Base-by-base conservation (phyloP, 2,888 invertebrate species). In the Dasysyrphus tricinctus region DNA sequence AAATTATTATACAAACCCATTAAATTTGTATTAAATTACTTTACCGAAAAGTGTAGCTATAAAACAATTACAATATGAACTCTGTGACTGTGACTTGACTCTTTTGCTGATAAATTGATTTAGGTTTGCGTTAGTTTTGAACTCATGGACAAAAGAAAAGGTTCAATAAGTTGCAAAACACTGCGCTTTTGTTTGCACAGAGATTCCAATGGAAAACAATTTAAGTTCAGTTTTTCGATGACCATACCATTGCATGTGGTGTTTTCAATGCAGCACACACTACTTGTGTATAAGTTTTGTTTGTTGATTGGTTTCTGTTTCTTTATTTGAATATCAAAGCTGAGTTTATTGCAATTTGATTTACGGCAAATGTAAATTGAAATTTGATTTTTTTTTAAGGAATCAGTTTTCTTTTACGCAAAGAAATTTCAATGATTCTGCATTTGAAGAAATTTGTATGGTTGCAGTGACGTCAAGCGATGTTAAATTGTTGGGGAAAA, bases 221-320 rank as follows among this genome's bases (percentile, higher is more conserved):
- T 32, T 32, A n/a, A 14, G 32, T 56, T 56, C 4, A 32, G 2
- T 56, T 32, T 56, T 32, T 56, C 24, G 54, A 56, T 29, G 32
- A 51, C 51, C 47, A 9, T 24, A 3, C 24, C 24, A 51, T 24
- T 51, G 24, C 32, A 51, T 54, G 54, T 24, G 54, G 11, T 29
- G 7, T 54, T 56, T 29, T n/a, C 4, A 32, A 32, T 32, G 3
- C n/a, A 29, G 29, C 32, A 32, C 11, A 39, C 39, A 1, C 32
- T 24, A 24, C 24, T 24, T 24, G 24, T 54, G 54, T 32, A 29
- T 29, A 4, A 5, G 24, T 12, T 12, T 51, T 51, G 32, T n/a
- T 56, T 29, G 32, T 56, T 56, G 54, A 56, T 56, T 56, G 54
- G 54, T 56, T 32, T 54, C 29, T 54, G 14, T 29, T 29, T 32